phyloP scores from a whole-genome alignment of 2,113 vertebrate species.

The Boulengeromyrus knoepffleri region DNA sequence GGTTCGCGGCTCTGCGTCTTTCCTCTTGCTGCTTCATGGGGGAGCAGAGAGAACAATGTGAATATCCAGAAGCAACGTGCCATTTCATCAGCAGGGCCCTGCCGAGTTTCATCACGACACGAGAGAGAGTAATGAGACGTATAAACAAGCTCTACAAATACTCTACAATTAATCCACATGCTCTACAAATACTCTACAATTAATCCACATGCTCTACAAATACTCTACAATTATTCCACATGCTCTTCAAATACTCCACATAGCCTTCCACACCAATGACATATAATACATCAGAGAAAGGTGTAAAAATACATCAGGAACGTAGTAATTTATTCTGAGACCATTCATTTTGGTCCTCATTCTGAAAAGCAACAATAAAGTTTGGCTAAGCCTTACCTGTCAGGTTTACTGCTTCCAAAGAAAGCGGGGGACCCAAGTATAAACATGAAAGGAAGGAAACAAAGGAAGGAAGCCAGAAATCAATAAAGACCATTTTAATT shows the following conservation, averaged over 20 bases:
- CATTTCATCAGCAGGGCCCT: not conserved
- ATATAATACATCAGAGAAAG: slow-evolving; percentile 41
- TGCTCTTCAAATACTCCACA: not conserved
- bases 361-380: slow-evolving; percentile 43
- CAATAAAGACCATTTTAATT: slow-evolving; percentile 67
- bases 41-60: not conserved
- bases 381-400: slow-evolving; percentile 79
- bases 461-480: slow-evolving; percentile 60
- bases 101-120: not conserved
- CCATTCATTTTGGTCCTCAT: slow-evolving; percentile 35
- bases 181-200: not conserved
- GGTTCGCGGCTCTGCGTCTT: slow-evolving; percentile 86
- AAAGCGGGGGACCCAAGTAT: slow-evolving; percentile 62
- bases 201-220: not conserved
- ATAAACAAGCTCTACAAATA: not conserved
- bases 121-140: slow-evolving; percentile 6
- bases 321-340: slow-evolving; percentile 41
- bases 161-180: no score
- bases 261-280: not conserved
- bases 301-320: slow-evolving; percentile 1
- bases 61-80: slow-evolving; percentile 4
- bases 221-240: not conserved
- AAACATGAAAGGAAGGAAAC: slow-evolving; percentile 53
- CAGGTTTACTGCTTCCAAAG: slow-evolving; percentile 87
- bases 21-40: slow-evolving; percentile 75